Base-by-base conservation (phyloP, 2,888 invertebrate species). In the Drosophila kambysellisi region DNA sequence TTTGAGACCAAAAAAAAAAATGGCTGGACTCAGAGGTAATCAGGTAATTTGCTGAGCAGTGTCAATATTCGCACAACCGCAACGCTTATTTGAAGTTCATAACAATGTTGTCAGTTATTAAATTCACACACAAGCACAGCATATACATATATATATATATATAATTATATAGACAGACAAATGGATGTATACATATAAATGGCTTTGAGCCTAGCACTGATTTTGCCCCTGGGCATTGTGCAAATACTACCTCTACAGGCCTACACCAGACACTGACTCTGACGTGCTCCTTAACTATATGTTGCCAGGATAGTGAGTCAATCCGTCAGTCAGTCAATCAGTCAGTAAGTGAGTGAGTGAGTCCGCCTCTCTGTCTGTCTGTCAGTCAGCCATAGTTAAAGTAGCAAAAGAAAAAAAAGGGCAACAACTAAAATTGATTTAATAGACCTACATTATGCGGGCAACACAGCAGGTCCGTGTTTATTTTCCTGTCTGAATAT, bases 1-100 rank as follows among this genome's bases (percentile, higher is more conserved):
- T 52, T 52, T 70, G 81, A 48, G 66, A 61, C 68, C 12, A 25
- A 46, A 39, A 12, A 39, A 39, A 33, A 77, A 77, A 84, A 80
- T 88, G 61, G 79, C 80, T 83, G 89, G 87, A 87, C 89, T 89
- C 83, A 83, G 76, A 88, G 83, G 79, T 86, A 85, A 88, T 87
- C 88, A 88, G 86, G 76, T 82, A 85, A 89, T 89, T 82, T 88
- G 86, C 74, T 81, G 75, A 70, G 76, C 68, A 73, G 68, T 74
- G 84, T 88, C 82, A 89, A 85, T 85, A 85, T 88, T 85, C 74
- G 63, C 68, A 67, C 71, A 58, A 48, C 60, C 64, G 60, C 53
- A 67, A 64, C 72, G 70, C 68, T 65, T 79, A 82, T 87, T 85
- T 85, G 80, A 83, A 86, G 73, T 88, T 88, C 82, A 87, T 60